These are phyloP conservation scores for Dascillus cervinus DNA, from an alignment of 2,888 invertebrate genomes.

Conservation along the genomic window DNA sequence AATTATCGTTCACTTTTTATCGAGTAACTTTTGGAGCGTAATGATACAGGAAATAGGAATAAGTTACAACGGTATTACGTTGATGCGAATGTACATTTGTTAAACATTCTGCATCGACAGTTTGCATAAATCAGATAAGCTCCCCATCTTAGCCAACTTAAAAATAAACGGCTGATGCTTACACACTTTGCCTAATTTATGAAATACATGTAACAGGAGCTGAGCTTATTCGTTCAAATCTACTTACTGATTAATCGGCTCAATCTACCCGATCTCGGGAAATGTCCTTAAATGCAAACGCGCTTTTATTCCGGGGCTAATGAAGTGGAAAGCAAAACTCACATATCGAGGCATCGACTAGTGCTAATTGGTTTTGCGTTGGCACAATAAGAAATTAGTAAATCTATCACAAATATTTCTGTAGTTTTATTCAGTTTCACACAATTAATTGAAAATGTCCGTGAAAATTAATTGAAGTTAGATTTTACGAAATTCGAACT, in stretches of 20 bases:
- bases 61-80: conserved; percentile 7
- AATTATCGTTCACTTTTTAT: conserved; percentile 14
- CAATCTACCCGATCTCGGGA: too few species aligned
- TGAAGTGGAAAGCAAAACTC: too few species aligned
- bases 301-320: too few species aligned
- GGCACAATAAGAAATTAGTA: too few species aligned
- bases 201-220: conserved; percentile 5
- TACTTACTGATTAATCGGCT: conserved; percentile 3
- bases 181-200: conserved; percentile 6
- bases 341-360: too few species aligned
- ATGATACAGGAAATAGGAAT: conserved; percentile 10
- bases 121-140: conserved; percentile 10
- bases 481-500: too few species aligned
- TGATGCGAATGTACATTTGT: conserved; percentile 12
- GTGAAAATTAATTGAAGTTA: too few species aligned
- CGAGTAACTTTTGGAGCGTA: conserved; percentile 10
- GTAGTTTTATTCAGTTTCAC: too few species aligned
- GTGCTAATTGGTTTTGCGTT: too few species aligned
- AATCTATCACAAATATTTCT: too few species aligned
- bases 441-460: too few species aligned
- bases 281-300: too few species aligned
- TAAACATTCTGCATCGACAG: conserved; percentile 8
- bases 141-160: conserved; percentile 7
- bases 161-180: conserved; percentile 10
- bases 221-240: conserved; percentile 4